Evolutionary conservation across 2,113 vertebrate genomes (phyloP), one percentile per base, ranked within the genome.

Genomic region (Anseranas semipalmata): DNA sequence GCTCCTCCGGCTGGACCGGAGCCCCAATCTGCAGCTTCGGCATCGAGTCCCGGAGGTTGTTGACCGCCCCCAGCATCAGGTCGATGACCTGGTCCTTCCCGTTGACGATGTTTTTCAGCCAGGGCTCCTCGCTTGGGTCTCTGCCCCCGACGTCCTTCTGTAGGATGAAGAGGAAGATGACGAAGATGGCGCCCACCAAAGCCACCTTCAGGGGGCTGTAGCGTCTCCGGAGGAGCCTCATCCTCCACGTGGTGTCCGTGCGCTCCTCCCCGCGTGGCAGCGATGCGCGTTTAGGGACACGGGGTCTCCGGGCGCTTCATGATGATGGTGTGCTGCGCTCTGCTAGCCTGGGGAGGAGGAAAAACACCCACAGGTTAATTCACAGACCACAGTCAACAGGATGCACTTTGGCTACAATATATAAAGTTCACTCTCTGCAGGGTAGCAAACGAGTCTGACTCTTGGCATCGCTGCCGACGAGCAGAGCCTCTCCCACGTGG

Each of bases 11-110:
- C 4, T 89, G 98, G 43, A 98, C 96, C 0, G 99, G 99, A 8
- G 99, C 98, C 8, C 98, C 46, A 35, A 99, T 99, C 97, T 99
- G 99, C 95, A 99, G 98, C 32, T 98, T 98, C 2, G 98, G 98
- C 97, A 98, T 97, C 0, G 97, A 98, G 18, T 98, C 98, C 3
- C 97, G 98, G 6, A 99, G 97, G 97, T 99, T 99, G 96, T 99
- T 98, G 63, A 99, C 98, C 0, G 99, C 99, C 0, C 98, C 99
- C 35, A 98, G 95, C 94, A 99, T 99, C 89, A 99, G 98, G 32
- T 97, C 98, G 12, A 99, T 94, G 89, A 99, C 93, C 15, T 98
- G 98, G 46, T 98, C 99, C 95, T 98, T 98, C 91, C 97, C 98
- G 56, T 94, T 96, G 35, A 98, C 98, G 39, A 99, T 98, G 67